These are phyloP conservation scores for Opisthocomus hoazin DNA, from an alignment of 2,113 vertebrate species.

Conservation along the genomic window DNA sequence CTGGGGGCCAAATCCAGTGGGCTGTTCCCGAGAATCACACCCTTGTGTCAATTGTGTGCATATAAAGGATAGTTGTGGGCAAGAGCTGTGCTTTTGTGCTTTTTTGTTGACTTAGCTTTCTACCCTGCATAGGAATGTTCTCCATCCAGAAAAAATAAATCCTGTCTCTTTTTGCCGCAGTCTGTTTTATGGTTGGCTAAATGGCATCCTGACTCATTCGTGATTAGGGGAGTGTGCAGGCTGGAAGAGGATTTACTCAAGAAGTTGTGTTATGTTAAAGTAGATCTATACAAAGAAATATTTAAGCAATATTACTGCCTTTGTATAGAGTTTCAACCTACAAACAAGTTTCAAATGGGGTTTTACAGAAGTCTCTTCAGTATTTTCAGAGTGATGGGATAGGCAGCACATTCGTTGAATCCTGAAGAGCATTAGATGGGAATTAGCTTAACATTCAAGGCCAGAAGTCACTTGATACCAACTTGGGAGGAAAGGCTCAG, in stretches of 20 bases:
- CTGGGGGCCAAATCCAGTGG: background rate
- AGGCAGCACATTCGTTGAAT: background rate
- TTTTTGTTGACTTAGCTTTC: conserved; percentile 15
- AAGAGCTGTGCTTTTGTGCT: conserved; percentile 33
- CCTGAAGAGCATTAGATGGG: background rate
- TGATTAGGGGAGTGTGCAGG: conserved; percentile 28
- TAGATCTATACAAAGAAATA: conserved; percentile 13
- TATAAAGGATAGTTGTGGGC: background rate
- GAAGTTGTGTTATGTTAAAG: conserved; percentile 34
- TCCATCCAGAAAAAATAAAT: conserved; percentile 40
- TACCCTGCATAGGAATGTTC: background rate
- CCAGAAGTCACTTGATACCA: background rate
- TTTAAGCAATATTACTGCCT: conserved; percentile 32
- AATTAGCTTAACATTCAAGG: background rate
- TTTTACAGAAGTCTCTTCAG: background rate
- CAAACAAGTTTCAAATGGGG: background rate
- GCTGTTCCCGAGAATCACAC: background rate
- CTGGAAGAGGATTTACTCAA: conserved; percentile 31
- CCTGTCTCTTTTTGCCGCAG: conserved; percentile 20
- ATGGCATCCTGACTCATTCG: conserved; percentile 46
- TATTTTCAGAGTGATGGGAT: background rate
- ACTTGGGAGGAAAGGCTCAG: background rate
- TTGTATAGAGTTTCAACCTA: background rate
- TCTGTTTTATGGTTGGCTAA: conserved; percentile 33
- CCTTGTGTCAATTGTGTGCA: background rate